These are phyloP conservation scores for Mycteria americana DNA, from an alignment of 2,797 vertebrate genomes.

Conservation along the genomic window DNA sequence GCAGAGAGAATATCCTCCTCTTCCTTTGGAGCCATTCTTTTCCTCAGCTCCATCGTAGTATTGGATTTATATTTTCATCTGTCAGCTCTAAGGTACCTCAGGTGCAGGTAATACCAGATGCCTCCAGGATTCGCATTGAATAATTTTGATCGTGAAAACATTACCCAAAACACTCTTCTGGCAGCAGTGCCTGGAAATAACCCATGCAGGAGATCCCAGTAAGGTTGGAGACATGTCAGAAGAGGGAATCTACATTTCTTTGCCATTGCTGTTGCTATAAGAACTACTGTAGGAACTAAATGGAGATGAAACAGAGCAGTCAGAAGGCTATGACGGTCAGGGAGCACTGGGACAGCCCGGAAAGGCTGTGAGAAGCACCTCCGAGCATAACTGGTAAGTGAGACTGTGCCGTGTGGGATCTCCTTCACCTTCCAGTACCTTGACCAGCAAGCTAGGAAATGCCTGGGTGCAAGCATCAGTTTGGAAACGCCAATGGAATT, in stretches of 20 bases:
- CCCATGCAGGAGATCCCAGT: neutral
- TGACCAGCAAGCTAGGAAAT: conserved; percentile 11
- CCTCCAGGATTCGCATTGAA: neutral
- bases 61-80: neutral
- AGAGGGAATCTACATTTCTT: neutral
- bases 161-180: neutral
- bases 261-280: neutral
- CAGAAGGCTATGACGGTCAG: neutral
- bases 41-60: neutral
- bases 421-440: neutral
- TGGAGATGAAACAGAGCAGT: neutral
- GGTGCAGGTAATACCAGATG: neutral
- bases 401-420: neutral
- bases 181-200: neutral
- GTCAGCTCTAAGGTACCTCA: neutral
- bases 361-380: neutral
- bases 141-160: neutral
- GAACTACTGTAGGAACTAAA: neutral
- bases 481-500: conserved; percentile 67
- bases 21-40: neutral
- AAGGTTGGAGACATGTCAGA: neutral
- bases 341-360: neutral
- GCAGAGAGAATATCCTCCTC: neutral
- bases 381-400: conserved; percentile 28
- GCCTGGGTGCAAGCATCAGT: conserved; percentile 56